Base-by-base conservation (phyloP, 2,113 vertebrate species). In the Misgurnus anguillicaudatus region DNA sequence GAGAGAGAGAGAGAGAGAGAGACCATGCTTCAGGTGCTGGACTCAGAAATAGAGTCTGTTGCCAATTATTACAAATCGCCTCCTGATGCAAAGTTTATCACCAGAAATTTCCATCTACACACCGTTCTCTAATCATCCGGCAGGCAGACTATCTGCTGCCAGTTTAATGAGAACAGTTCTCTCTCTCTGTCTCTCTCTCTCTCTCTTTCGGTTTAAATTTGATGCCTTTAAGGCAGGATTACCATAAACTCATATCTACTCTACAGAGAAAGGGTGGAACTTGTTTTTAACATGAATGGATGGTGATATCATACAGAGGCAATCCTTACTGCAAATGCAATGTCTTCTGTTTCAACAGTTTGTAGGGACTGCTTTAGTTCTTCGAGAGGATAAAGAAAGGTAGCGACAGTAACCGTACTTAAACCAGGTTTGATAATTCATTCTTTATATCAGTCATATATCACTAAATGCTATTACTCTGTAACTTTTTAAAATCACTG, bases 51-150 rank as follows among this genome's bases (percentile, higher is more conserved):
- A 77, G 68, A 66, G 74, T 71, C 78, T 71, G 73, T 53, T 80
- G 68, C 78, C 62, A 83, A 80, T 83, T 77, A 83, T 74, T 77
- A 83, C 80, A 84, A 84, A 84, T 80, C 70, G 19, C 75, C 74
- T 64, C 74, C 71, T 85, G 78, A 82, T 76, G 41, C n/a, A 60
- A 81, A 55, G 61, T 87, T 85, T 82, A 85, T 85, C 81, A 85
- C 78, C 72, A 83, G 69, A 79, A 47, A 84, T 86, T 82, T 82
- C 74, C 61, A 76, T 81, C 38, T 80, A 70, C 72, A 76, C 8
- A 82, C 24, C 79, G 70, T 39, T 74, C 64, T 81, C 64, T 81
- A 77, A 86, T 84, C 77, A 83, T 80, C 63, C 11, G 53, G 76
- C 81, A 77, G 84, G 74, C 83, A 79, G 48, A 80, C 14, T 42